Conservation (phyloP, 2,888 invertebrate genomes). For the Nemapogon koenigi region DNA sequence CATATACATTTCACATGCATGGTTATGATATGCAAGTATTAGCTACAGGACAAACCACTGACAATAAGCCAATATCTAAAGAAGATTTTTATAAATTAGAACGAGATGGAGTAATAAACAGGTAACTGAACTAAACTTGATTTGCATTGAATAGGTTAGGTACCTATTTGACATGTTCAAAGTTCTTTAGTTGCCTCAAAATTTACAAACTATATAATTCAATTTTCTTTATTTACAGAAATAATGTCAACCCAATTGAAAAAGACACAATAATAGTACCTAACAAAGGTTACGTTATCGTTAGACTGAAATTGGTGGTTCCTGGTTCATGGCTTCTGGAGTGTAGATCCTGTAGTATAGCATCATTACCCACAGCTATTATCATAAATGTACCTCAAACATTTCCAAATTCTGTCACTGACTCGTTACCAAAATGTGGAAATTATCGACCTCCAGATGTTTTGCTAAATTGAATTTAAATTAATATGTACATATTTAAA, state of each 20-base stretch:
- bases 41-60: slow-evolving; percentile 37
- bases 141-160: not conserved
- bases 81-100: slow-evolving; percentile 38
- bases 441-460: slow-evolving; percentile 54
- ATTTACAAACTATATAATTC: too few species aligned
- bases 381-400: slow-evolving; percentile 48
- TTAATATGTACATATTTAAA: not conserved
- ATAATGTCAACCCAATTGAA: slow-evolving; percentile 51
- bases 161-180: too few species aligned
- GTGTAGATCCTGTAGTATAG: slow-evolving; percentile 44
- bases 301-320: slow-evolving; percentile 59
- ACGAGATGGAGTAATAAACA: slow-evolving; percentile 32
- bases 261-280: slow-evolving; percentile 71
- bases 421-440: slow-evolving; percentile 57
- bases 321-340: slow-evolving; percentile 60
- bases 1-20: slow-evolving; percentile 69
- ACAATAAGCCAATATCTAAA: slow-evolving; percentile 36
- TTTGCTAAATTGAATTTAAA: slow-evolving; percentile 31
- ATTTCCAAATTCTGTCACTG: slow-evolving; percentile 44
- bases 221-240: slow-evolving; percentile 33
- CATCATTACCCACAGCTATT: slow-evolving; percentile 47
- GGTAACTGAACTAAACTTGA: slow-evolving; percentile 24
- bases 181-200: too few species aligned
- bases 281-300: slow-evolving; percentile 66
- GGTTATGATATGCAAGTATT: slow-evolving; percentile 61